A percentile compares a stretch with the other conserved stretches of the same genome.
phyloP scores from a whole-genome alignment of 2,888 invertebrate species.

The Caenorhabditis auriculariae region DNA sequence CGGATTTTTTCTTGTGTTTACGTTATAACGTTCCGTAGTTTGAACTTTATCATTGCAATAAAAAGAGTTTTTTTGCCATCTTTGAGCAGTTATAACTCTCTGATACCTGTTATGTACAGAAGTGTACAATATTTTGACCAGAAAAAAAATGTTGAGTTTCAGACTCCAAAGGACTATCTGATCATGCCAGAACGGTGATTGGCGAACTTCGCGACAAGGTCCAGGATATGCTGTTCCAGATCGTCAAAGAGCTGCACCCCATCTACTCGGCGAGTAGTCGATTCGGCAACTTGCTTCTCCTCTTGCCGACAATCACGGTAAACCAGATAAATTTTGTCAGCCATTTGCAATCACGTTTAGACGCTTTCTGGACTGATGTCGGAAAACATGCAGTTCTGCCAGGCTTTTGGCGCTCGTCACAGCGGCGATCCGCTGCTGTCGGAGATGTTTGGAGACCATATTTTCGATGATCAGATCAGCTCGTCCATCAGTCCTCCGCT shows the following conservation, averaged over 20 bases:
- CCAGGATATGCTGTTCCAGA: constrained; percentile 62
- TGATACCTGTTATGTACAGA: no score
- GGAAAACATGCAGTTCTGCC: constrained; percentile 62
- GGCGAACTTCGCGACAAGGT: constrained; percentile 58
- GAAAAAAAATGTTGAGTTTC: no score
- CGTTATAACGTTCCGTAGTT: no score
- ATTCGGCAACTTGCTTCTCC: constrained; percentile 59
- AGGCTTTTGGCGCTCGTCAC: constrained; percentile 45
- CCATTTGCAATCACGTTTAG: constrained; percentile 26
- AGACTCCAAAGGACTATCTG: constrained; percentile 60
- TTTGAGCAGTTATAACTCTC: no score
- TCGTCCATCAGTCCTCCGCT: constrained; percentile 48
- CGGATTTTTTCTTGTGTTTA: no score
- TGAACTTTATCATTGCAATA: no score
- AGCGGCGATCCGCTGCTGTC: constrained; percentile 56
- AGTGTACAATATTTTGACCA: no score
- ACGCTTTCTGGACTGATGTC: constrained; percentile 61
- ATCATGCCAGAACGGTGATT: constrained; percentile 50
- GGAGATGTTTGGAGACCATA: constrained; percentile 59
- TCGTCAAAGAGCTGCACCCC: constrained; percentile 60
- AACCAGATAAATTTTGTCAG: constrained; percentile 2
- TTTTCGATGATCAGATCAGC: constrained; percentile 39
- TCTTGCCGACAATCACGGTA: constrained; percentile 61
- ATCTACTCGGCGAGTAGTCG: constrained; percentile 54
- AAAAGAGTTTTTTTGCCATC: no score